These are phyloP conservation scores for Paramisgurnus dabryanus DNA, from an alignment of 2,113 vertebrate species.

Conservation along the genomic window DNA sequence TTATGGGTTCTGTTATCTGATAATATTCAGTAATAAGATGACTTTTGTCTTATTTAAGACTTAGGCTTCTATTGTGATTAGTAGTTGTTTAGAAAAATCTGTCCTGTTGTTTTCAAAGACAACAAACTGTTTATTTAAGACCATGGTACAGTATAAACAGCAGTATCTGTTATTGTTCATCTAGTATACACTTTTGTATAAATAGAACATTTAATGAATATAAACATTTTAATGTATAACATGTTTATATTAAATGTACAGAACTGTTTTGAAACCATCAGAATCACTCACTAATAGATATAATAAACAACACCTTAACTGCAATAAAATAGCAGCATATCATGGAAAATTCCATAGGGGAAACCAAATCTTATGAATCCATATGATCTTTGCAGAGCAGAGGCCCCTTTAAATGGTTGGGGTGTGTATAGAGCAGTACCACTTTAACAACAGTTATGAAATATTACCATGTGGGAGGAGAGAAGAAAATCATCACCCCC, in stretches of 20 bases:
- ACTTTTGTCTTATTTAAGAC: no score
- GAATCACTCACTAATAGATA: neutral
- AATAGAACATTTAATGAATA: neutral
- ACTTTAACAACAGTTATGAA: constrained; percentile 50
- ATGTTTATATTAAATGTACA: neutral
- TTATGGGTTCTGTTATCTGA: no score
- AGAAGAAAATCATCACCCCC: constrained; percentile 36
- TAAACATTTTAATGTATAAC: no score
- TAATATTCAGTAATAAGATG: no score
- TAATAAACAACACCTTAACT: constrained; percentile 32
- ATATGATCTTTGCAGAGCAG: constrained; percentile 51
- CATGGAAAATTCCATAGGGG: constrained; percentile 52
- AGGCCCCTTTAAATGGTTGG: constrained; percentile 39
- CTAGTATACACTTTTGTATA: constrained; percentile 4
- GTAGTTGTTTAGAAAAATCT: neutral
- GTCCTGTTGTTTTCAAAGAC: neutral
- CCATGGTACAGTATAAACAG: neutral
- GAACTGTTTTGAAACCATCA: neutral
- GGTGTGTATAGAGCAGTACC: constrained; percentile 32
- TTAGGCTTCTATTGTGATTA: neutral
- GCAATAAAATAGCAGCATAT: constrained; percentile 40
- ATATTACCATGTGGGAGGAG: constrained; percentile 38
- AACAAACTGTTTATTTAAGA: neutral
- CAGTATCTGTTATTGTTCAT: neutral
- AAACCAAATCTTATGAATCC: constrained; percentile 45